A percentile compares a stretch with the other conserved stretches of the same genome.
phyloP scores from a whole-genome alignment of 92 coral and sea anemone genomes.

The Paragorgia papillata region DNA sequence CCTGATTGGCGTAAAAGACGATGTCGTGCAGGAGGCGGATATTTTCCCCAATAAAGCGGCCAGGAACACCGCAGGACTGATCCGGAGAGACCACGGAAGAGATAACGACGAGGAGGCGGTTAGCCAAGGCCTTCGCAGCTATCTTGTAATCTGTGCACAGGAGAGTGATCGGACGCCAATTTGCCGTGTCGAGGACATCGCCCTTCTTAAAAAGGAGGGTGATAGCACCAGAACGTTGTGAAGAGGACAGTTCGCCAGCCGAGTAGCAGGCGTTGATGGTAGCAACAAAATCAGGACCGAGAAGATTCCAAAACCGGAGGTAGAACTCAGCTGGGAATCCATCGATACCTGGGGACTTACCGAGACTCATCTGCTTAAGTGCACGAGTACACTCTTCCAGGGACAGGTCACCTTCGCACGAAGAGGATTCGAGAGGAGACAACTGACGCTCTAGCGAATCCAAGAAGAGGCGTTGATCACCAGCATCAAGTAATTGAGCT shows the following conservation, averaged over 20 bases:
- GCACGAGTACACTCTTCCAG: constrained; percentile 34
- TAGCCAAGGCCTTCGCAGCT: too few species aligned
- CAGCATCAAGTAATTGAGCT: not conserved
- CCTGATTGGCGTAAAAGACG: too few species aligned
- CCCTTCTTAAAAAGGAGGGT: constrained; percentile 35
- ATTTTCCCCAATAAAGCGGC: too few species aligned
- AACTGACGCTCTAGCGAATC: not conserved
- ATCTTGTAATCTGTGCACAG: too few species aligned
- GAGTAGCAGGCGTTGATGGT: constrained; percentile 34
- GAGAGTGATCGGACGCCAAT: constrained; percentile 49
- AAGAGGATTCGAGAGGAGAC: not conserved
- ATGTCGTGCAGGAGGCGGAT: too few species aligned
- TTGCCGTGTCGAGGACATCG: not conserved
- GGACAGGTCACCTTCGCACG: constrained; percentile 48
- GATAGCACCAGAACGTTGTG: constrained; percentile 30
- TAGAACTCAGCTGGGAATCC: constrained; percentile 33
- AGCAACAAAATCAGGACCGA: constrained; percentile 10
- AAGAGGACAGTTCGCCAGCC: not conserved
- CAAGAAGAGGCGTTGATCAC: not conserved
- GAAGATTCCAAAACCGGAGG: constrained; percentile 20
- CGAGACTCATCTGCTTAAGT: constrained; percentile 37
- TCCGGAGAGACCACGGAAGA: too few species aligned
- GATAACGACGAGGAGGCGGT: too few species aligned
- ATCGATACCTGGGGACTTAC: constrained; percentile 58
- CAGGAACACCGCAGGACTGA: too few species aligned